Evolutionary conservation across 2,797 vertebrate genomes (phyloP).

Genomic region (Avahi laniger): DNA sequence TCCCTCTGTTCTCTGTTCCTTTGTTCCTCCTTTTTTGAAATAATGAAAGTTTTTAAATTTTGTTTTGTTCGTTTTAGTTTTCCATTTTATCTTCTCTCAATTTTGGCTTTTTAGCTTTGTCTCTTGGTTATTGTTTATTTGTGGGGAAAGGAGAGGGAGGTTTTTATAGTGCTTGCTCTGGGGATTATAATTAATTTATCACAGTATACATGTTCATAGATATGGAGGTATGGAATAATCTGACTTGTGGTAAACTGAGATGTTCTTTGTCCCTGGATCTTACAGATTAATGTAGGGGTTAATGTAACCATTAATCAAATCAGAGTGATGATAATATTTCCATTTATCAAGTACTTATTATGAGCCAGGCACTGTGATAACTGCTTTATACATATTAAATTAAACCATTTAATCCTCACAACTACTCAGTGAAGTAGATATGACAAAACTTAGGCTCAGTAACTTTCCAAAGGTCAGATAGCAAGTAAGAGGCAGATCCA

Average conservation of each 20-base stretch:
- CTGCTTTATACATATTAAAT: neutral
- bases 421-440: neutral
- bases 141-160: neutral
- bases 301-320: neutral
- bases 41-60: neutral
- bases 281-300: neutral
- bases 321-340: neutral
- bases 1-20: neutral
- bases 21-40: neutral
- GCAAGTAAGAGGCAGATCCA: neutral
- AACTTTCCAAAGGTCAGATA: conserved; percentile 4
- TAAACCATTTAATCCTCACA: conserved; percentile 20
- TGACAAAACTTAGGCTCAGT: neutral
- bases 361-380: neutral
- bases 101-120: neutral
- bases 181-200: neutral
- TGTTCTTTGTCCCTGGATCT: neutral
- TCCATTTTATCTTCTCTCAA: neutral
- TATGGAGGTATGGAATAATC: conserved; percentile 12
- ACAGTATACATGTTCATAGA: neutral
- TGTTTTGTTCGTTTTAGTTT: neutral
- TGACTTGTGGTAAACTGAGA: neutral
- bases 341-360: conserved; percentile 28
- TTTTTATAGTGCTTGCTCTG: neutral
- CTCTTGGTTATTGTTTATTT: neutral